Evolutionary conservation across 2,113 vertebrate genomes (phyloP), one percentile per base, ranked within the genome.

Genomic region (Mesocricetus auratus): DNA sequence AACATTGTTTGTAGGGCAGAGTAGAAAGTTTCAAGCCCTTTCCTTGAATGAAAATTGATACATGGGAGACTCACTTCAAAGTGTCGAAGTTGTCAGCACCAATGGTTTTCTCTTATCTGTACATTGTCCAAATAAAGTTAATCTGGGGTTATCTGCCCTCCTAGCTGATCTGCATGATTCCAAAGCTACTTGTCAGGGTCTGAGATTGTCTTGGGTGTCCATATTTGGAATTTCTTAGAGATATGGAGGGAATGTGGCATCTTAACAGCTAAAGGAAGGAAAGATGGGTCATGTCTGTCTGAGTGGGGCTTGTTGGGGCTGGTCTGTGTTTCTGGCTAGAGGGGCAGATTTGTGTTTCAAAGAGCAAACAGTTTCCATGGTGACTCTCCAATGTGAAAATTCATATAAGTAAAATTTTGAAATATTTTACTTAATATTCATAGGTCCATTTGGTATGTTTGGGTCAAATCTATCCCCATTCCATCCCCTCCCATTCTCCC

Each of bases 351-450:
- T 94, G 82, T 90, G 64, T 92, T 79, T 86, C 60, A 94, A 73
- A 75, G 60, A 45, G 4, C 4, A 39, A 86, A 53, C 0, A 71
- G 9, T 85, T 95, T 68, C 42, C 5, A 3, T 66, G 81, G 45
- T 97, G 92, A 92, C 78, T 94, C 90, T 91, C 83, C 64, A 74
- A 86, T 45, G 21, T 96, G 68, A 90, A 93, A 95, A 92, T 71
- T 77, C 73, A 83, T 19, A 16, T 93, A 99, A 99, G 99, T 98
- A 99, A 99, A 98, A 62, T 31, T 83, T 62, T 42, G 9, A 82
- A 83, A 42, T 42, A 62, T 29, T 60, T 39, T 66, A 45, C 47
- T 62, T 64, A 66, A 33, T 66, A 86, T 66, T 66, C 83, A 66
- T 47, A 66, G 17, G 33, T 47, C 4, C 10, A 13, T 47, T 22